Evolutionary conservation across 92 coral and sea anemone species (phyloP).

Genomic region (Hydrozoanthus gracilis): DNA sequence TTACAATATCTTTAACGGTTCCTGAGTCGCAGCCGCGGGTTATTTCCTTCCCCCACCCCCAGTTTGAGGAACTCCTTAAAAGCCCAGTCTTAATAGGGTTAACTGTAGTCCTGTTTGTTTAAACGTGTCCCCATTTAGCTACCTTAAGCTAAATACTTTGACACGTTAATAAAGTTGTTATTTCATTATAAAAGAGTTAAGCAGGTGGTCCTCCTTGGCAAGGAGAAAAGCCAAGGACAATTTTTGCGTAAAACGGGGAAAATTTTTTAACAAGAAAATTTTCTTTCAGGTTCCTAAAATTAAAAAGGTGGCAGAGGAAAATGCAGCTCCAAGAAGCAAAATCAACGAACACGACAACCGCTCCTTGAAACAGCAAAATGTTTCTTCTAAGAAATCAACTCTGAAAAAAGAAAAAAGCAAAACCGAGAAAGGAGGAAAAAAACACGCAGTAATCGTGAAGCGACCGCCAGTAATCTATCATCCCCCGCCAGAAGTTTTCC

Average conservation of each 20-base stretch:
- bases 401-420: slow-evolving; percentile 64
- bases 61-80: too few species aligned
- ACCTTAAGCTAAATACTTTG: too few species aligned
- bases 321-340: slow-evolving; percentile 65
- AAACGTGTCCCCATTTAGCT: too few species aligned
- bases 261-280: background rate
- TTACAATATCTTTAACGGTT: too few species aligned
- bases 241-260: background rate
- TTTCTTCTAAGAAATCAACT: slow-evolving; percentile 19
- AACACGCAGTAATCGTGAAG: slow-evolving; percentile 82
- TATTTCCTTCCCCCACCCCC: too few species aligned
- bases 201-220: too few species aligned
- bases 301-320: slow-evolving; percentile 37
- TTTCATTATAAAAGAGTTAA: too few species aligned
- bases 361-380: slow-evolving; percentile 8
- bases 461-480: slow-evolving; percentile 97
- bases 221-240: too few species aligned
- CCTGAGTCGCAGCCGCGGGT: too few species aligned
- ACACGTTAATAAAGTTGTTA: too few species aligned
- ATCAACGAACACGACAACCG: slow-evolving; percentile 47
- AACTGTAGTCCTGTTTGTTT: too few species aligned
- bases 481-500: slow-evolving; percentile 97
- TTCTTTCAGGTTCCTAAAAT: slow-evolving; percentile 66
- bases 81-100: too few species aligned
- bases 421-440: slow-evolving; percentile 80